Evolutionary conservation across 2,888 invertebrate species (phyloP).

Genomic region (Holacanthella duospinosa): DNA sequence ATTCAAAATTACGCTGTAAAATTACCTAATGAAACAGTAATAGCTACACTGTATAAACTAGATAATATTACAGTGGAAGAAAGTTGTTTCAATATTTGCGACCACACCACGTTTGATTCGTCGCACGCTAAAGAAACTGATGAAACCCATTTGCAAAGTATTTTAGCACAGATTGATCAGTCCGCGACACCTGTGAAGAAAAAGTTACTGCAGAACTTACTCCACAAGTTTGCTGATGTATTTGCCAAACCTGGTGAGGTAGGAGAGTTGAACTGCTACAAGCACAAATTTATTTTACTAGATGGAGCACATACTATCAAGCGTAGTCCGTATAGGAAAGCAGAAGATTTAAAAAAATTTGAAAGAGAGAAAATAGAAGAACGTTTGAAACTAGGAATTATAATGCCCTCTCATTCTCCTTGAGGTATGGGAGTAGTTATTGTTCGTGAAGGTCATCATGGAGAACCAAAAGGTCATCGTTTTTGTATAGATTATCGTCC

Average conservation of each 20-base stretch:
- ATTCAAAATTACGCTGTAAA: too few species aligned
- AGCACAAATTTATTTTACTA: conserved; percentile 13
- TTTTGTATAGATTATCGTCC: conserved; percentile 5
- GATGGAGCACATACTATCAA: conserved; percentile 14
- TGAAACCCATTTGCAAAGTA: neutral
- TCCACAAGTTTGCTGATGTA: conserved; percentile 10
- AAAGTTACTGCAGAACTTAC: too few species aligned
- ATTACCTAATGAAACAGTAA: neutral
- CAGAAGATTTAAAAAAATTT: conserved; percentile 15
- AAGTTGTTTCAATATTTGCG: neutral
- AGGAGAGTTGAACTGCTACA: conserved; percentile 13
- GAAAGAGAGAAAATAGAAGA: too few species aligned
- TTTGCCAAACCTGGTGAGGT: conserved; percentile 18
- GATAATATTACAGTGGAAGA: neutral
- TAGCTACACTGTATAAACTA: neutral
- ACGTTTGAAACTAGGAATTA: conserved; percentile 12
- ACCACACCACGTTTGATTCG: too few species aligned
- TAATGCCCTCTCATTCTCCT: too few species aligned
- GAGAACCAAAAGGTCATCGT: neutral
- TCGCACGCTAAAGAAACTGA: neutral
- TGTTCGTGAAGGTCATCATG: too few species aligned
- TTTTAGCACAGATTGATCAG: neutral
- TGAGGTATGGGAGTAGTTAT: too few species aligned
- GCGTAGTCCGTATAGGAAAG: conserved; percentile 10
- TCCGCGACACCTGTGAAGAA: neutral